phyloP scores from a whole-genome alignment of 2,113 vertebrate species.

The Oncorhynchus tshawytscha region DNA sequence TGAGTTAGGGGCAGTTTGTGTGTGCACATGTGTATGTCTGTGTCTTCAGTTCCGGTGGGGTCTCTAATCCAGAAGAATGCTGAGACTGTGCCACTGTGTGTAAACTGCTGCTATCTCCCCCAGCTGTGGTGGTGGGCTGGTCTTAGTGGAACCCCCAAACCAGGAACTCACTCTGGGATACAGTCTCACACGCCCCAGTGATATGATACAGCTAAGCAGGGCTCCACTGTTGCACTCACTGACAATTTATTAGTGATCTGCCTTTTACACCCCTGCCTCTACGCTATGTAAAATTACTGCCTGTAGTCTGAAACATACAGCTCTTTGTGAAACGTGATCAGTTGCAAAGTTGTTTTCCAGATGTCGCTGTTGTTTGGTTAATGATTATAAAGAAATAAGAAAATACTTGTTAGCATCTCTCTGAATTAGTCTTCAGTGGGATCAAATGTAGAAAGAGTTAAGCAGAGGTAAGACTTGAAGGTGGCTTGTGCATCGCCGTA shows the following conservation, averaged over 20 bases:
- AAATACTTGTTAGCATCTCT: too few species aligned
- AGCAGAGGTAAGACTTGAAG: too few species aligned
- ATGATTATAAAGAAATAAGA: not conserved
- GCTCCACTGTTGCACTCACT: not conserved
- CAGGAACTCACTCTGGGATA: conserved; percentile 24
- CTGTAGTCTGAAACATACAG: not conserved
- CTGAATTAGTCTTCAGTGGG: too few species aligned
- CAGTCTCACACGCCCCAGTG: conserved; percentile 17
- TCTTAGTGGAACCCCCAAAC: conserved; percentile 14
- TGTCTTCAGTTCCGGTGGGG: not conserved
- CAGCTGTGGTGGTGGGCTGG: conserved; percentile 14
- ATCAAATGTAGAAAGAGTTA: not conserved
- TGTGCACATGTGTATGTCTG: not conserved
- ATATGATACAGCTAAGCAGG: not conserved
- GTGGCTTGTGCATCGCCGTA: too few species aligned
- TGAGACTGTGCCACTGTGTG: conserved; percentile 28
- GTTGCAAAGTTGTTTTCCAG: conserved; percentile 30
- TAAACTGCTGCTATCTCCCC: conserved; percentile 59
- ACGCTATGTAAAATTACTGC: not conserved
- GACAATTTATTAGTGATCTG: conserved; percentile 15
- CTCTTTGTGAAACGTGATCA: conserved; percentile 11
- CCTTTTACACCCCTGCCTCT: not conserved
- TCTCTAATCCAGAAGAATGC: conserved; percentile 21
- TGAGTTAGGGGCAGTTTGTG: not conserved
- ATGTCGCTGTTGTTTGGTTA: conserved; percentile 16